A percentile compares a stretch with the other conserved stretches of the same genome.
phyloP scores from a whole-genome alignment of 2,888 invertebrate species.

The Cephus pygmeus region DNA sequence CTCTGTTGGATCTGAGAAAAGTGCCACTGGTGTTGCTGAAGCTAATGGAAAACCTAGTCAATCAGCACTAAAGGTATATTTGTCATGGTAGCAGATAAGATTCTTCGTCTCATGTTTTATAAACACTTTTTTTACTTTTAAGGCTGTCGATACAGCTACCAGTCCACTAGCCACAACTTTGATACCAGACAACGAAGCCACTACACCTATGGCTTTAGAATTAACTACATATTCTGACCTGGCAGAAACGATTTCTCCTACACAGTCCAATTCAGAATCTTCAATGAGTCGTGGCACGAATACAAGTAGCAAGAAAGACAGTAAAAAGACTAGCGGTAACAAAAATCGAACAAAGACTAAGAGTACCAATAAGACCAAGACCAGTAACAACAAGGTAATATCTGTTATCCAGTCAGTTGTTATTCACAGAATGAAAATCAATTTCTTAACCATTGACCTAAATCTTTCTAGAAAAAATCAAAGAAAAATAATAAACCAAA shows the following conservation, averaged over 20 bases:
- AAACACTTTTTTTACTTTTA: too few relatives aligned
- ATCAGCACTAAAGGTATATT: too few relatives aligned
- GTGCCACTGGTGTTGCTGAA: neutral
- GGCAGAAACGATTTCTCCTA: neutral
- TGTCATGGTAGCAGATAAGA: too few relatives aligned
- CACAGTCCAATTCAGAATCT: neutral
- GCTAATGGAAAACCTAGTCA: too few relatives aligned
- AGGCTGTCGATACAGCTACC: too few relatives aligned
- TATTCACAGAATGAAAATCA: neutral
- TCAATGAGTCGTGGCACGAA: conserved; percentile 11
- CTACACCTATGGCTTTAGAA: too few relatives aligned
- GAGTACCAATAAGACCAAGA: conserved; percentile 38
- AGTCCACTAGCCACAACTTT: too few relatives aligned
- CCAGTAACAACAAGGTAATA: conserved; percentile 44
- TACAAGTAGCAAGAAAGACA: conserved; percentile 24
- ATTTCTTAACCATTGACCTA: conserved; percentile 11
- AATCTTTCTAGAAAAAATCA: conserved; percentile 52
- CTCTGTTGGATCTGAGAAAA: conserved; percentile 17
- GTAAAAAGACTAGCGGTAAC: conserved; percentile 57
- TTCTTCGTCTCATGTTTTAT: too few relatives aligned
- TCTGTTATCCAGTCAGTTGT: conserved; percentile 43
- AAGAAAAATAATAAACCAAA: conserved; percentile 71
- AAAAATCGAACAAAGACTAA: conserved; percentile 47
- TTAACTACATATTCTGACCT: too few relatives aligned
- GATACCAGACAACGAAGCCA: too few relatives aligned